Evolutionary conservation across 2,113 vertebrate species (phyloP).

Genomic region (Dipodomys stephensi): DNA sequence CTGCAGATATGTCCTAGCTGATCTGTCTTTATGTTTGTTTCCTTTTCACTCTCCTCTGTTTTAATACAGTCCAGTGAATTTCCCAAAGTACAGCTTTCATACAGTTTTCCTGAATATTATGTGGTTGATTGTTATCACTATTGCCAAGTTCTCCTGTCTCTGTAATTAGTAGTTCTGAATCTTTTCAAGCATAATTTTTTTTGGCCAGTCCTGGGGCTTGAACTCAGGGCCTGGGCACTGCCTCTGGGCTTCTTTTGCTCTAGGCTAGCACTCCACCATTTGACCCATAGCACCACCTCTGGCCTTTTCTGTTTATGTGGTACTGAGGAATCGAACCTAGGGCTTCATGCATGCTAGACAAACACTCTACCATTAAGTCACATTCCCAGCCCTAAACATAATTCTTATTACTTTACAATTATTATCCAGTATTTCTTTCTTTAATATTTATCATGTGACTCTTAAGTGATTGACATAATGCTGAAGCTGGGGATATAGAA

Average conservation of each 20-base stretch:
- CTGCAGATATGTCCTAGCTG: background rate
- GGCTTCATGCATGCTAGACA: too few relatives aligned
- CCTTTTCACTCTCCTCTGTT: conserved; percentile 1
- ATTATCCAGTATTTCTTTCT: conserved; percentile 14
- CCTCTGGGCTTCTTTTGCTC: too few relatives aligned
- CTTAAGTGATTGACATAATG: background rate
- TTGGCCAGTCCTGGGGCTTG: too few relatives aligned
- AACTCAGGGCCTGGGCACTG: too few relatives aligned
- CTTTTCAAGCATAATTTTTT: background rate
- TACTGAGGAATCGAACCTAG: too few relatives aligned
- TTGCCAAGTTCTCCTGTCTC: conserved; percentile 8
- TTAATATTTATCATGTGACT: conserved; percentile 27
- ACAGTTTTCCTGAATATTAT: background rate
- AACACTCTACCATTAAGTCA: too few relatives aligned
- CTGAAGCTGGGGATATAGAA: background rate
- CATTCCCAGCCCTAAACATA: background rate
- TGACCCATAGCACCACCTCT: too few relatives aligned
- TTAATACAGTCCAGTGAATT: background rate
- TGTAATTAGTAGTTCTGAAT: conserved; percentile 47
- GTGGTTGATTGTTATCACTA: background rate
- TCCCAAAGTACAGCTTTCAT: conserved; percentile 36
- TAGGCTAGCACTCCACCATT: too few relatives aligned
- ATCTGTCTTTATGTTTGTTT: background rate
- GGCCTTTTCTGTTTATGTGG: too few relatives aligned
- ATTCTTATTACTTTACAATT: background rate